These are phyloP conservation scores for Brachionus asplanchnoidis DNA, from an alignment of 1,140 invertebrate genomes.

Conservation along the genomic window DNA sequence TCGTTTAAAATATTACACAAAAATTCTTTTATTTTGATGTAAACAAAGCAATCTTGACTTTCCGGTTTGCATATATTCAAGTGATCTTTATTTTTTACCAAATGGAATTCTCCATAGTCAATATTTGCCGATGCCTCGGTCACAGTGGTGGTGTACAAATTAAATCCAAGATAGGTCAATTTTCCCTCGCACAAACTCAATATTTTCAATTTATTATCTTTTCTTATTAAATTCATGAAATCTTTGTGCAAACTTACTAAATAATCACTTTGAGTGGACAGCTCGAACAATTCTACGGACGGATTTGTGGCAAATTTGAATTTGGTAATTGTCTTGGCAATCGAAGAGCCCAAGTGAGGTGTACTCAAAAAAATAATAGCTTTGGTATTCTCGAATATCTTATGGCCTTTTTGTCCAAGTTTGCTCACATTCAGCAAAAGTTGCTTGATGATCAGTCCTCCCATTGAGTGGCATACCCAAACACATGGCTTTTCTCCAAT, in stretches of 20 bases:
- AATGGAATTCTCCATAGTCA: neutral
- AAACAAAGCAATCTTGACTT: slow-evolving; percentile 33
- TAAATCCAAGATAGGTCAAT: slow-evolving; percentile 22
- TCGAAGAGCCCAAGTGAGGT: slow-evolving; percentile 14
- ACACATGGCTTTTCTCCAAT: slow-evolving; percentile 15
- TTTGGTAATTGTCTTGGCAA: slow-evolving; percentile 2
- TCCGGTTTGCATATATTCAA: slow-evolving; percentile 30
- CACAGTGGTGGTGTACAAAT: slow-evolving; percentile 13
- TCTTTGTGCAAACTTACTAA: slow-evolving; percentile 2
- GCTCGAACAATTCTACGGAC: neutral
- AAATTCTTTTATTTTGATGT: neutral
- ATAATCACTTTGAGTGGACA: slow-evolving; percentile 8
- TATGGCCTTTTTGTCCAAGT: neutral
- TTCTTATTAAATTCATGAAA: slow-evolving; percentile 23
- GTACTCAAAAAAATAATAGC: slow-evolving; percentile 21
- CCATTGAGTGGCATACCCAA: slow-evolving; percentile 42
- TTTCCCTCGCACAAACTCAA: slow-evolving; percentile 26
- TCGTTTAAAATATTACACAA: neutral
- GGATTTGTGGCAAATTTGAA: slow-evolving; percentile 26
- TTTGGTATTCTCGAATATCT: neutral
- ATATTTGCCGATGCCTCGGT: neutral
- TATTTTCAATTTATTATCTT: slow-evolving; percentile 1
- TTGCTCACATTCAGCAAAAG: neutral
- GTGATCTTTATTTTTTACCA: slow-evolving; percentile 1
- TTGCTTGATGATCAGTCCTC: slow-evolving; percentile 35